Conservation (phyloP, 2,113 vertebrate genomes). For the mouse (Mus musculus) region DNA sequence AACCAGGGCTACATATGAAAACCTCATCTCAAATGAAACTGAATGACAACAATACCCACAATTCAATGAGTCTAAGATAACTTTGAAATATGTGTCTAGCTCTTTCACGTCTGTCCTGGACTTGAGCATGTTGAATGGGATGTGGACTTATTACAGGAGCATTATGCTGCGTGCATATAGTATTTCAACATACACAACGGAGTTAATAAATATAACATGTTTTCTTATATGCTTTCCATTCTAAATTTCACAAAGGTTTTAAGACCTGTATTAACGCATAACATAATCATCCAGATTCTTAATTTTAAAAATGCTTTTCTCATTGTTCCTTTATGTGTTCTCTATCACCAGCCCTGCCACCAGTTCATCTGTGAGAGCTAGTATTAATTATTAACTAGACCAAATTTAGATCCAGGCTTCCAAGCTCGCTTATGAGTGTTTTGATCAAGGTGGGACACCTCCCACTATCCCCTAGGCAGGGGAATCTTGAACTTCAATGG, state of each 20-base stretch:
- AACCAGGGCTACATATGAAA: neutral
- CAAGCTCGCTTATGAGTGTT: neutral
- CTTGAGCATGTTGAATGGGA: neutral
- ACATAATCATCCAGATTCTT: neutral
- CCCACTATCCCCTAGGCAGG: neutral
- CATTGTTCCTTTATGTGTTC: neutral
- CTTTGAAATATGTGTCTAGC: neutral
- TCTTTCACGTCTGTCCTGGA: neutral
- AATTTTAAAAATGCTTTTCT: neutral
- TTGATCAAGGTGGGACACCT: neutral
- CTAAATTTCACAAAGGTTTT: neutral
- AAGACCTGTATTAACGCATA: neutral
- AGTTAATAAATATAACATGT: neutral
- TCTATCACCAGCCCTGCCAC: too few relatives aligned
- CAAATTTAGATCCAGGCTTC: neutral
- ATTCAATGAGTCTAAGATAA: neutral
- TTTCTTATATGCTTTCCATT: neutral
- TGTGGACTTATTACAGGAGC: neutral
- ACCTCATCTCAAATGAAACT: neutral
- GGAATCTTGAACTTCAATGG: too few relatives aligned
- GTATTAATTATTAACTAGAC: neutral
- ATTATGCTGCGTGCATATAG: neutral
- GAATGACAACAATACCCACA: neutral
- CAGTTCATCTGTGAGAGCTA: too few relatives aligned
- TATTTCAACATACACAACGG: neutral